Evolutionary conservation across 37 sponge, comb jelly and placozoan genomes (phyloP), one percentile per base, ranked within the genome.

Genomic region (Chondrilla cf. caribensis): DNA sequence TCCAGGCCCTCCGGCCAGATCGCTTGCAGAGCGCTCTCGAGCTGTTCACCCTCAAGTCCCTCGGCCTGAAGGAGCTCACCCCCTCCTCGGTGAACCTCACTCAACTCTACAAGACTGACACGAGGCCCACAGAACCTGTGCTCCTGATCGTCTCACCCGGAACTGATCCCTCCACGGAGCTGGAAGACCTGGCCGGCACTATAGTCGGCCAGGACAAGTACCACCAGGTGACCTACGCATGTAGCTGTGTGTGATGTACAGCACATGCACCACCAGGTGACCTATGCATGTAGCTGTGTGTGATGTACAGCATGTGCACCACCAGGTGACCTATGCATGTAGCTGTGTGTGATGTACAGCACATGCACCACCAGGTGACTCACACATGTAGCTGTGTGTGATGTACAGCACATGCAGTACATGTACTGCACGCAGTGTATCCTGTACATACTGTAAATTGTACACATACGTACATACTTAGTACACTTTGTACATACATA

Each of bases 1-100:
- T 96, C 25, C 96, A 98, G 67, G 89, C 99, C 58, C 85, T 98
- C 75, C 79, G 94, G 79, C 99, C 99, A 40, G 99, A 98, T 84
- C 87, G 93, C 51, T 80, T 98, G 47, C 90, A 96, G 54, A 83
- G 91, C 25, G 90, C 92, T 19, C 91, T 98, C 89, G 89, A 90
- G 71, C 72, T 71, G 54, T 98, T 98, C 85, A 93, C 90, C 15
- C 42, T 54, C 37, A 51, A 80, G 68, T 60, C 92, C 32, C 91
- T 96, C 0, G 65, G 86, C 42, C 78, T 92, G 22, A 92, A 88
- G 38, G 93, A 98, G 58, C 84, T 98, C 14, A 88, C 86, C 17
- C 94, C 95, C 5, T 42, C 89, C 11, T 79, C 88, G 0, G 76
- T 96, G 8, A 96, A 92, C 79, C 57, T 98, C 43, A 91, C 84